Base-by-base conservation (phyloP, 2,113 vertebrate species). In the Nestor notabilis region DNA sequence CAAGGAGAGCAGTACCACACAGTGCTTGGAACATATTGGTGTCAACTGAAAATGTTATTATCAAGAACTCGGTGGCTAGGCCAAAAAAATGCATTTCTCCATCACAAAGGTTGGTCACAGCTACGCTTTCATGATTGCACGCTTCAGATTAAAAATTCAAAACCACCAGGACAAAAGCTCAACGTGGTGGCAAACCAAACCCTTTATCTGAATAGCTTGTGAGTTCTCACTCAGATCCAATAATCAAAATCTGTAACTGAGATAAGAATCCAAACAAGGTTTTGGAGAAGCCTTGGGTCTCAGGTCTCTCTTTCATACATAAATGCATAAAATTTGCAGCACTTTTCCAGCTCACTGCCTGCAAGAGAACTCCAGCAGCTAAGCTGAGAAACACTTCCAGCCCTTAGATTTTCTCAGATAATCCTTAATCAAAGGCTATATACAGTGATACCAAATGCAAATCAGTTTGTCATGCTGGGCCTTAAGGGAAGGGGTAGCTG, bases 361-460 rank as follows among this genome's bases (percentile, higher is more conserved):
- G 41, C 65, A 86, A 77, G 50, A 88, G 46, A 79, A 64, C 61
- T 89, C 86, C 20, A 55, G 80, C 88, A 92, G 41, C 87, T 84
- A 85, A 94, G 46, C 29, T 82, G 55, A 92, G 76, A 52, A 96
- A 70, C 11, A 31, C 27, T 70, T 92, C 49, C 58, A 89, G 66
- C 58, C 50, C 55, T 52, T 79, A 89, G 47, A 78, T 93, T 93
- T 92, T 66, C 65, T 93, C 65, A 91, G 55, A 74, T 95, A 92
- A 95, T 81, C 72, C 68, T 91, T 94, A 92, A 96, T 91, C 91
- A 89, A 71, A 87, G 19, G 70, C 52, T 50, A 50, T 52, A 82
- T 39, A 41, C 46, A 79, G 61, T 20, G n/a, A 31, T 83, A 78
- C 9, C 52, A 83, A 79, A 80, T 90, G 65, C 82, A 72, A 94